Evolutionary conservation across 1,140 invertebrate species (phyloP), one percentile per base, ranked within the genome.

Genomic region (Temnothorax longispinosus): DNA sequence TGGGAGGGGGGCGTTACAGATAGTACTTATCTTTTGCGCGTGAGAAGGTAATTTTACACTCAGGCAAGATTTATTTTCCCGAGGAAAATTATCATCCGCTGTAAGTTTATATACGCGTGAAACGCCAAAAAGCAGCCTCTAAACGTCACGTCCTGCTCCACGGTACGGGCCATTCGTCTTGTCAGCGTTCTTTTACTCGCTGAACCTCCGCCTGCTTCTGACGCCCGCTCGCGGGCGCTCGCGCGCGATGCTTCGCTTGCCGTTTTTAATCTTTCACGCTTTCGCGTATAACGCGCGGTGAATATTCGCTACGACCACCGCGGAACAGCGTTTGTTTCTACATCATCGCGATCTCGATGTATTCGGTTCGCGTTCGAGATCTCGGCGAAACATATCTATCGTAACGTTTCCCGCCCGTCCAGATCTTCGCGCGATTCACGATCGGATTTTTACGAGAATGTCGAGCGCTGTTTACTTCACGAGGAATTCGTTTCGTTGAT

Each of bases 371-470:
- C 35, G 50, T 11, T 35, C 56, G 21, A 7, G 8, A 41, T 76
- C n/a, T 75, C 52, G 52, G 38, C 75, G 32, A 67, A 15, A 77
- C 56, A n/a, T 44, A 47, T 62, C 47, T 77, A 64, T 64, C 75
- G 41, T 11, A 27, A 27, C 76, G 38, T 60, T 60, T 8, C n/a
- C n/a, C 54, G 35, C 47, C 15, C n/a, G 35, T 0, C 18, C 69
- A 10, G 27, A 35, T 72, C 32, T 15, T 41, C 44, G 44, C 41
- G 71, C 15, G 58, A 27, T 27, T 27, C 27, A 41, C 52, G 58
- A 85, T 85, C 27, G 35, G n/a, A 85, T 78, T 78, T 85, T 85
- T 64, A 85, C 60, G 50, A 85, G 21, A 58, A 32, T 67, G 58
- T 54, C 6, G 21, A 21, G 41, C 64, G 27, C 38, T 32, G 47